Base-by-base conservation (phyloP, 2,113 vertebrate genomes). In the Pao palembangensis region DNA sequence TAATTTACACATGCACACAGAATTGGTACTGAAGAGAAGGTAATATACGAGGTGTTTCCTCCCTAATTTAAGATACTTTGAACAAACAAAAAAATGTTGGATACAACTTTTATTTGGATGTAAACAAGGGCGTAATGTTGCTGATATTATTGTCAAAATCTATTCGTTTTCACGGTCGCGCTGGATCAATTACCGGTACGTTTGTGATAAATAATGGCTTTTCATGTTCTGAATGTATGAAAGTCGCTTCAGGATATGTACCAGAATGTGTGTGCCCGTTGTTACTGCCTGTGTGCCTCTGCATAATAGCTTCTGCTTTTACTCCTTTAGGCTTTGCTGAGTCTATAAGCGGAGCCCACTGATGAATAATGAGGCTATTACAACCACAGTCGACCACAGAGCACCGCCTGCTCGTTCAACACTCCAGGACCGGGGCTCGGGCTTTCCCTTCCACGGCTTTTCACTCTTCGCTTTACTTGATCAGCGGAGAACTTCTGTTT, bases 291-390 rank as follows among this genome's bases (percentile, higher is more conserved):
- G 53, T 20, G 23, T 64, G 49, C 44, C 46, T 55, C 64, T 60
- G 55, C 34, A 31, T 42, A 42, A 64, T 69, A 61, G 63, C 31
- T 48, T 75, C 50, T 62, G 62, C 1, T 54, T 80, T 74, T 60
- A 47, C 69, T 83, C 67, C 31, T 61, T 71, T 62, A 77, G 66
- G 75, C 68, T 78, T 68, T 54, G 55, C 69, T 69, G 72, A 55
- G 68, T 69, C 73, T 73, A 75, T 79, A 75, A 78, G 76, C 69
- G 61, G 62, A 64, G 65, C 55, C 60, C 65, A 76, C 59, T 6
- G 48, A 72, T 87, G 84, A 88, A 84, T 85, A 86, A 88, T 87
- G 84, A 84, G 81, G 71, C 78, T 83, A 84, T 87, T 84, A 84
- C 50, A 71, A 74, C 83, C 78, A 72, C 80, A 75, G 59, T 73